Conservation (phyloP, 2,888 invertebrate species). For the Drosophila merina region DNA sequence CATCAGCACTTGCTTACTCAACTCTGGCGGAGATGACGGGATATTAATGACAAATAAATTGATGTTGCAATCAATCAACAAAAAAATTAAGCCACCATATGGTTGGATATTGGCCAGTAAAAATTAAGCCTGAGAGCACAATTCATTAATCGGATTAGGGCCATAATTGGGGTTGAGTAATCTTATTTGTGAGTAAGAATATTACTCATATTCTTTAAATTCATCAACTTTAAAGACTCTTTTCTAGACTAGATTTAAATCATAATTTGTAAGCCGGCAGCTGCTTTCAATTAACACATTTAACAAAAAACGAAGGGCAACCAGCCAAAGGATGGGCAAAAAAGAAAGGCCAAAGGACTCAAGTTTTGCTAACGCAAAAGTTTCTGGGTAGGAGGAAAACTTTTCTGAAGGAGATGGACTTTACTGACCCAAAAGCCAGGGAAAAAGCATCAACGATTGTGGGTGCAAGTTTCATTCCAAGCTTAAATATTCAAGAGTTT, state of each 20-base stretch:
- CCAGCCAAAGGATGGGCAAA: constrained; percentile 33
- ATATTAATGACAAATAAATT: constrained; percentile 63
- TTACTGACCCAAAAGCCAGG: constrained; percentile 11
- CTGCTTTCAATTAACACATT: constrained; percentile 57
- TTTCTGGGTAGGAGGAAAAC: constrained; percentile 14
- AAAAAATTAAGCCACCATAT: constrained; percentile 15
- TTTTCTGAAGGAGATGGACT: constrained; percentile 14
- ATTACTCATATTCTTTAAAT: background rate
- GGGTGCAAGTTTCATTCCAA: background rate
- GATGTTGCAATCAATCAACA: constrained; percentile 58
- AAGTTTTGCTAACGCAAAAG: constrained; percentile 46
- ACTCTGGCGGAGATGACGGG: constrained; percentile 28
- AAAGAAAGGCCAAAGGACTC: constrained; percentile 40
- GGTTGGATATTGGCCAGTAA: background rate
- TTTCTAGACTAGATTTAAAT: constrained; percentile 43
- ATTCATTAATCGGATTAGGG: constrained; percentile 34
- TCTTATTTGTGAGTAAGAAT: background rate
- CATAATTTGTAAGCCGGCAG: constrained; percentile 45
- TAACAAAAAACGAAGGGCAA: constrained; percentile 23
- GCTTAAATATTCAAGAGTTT: background rate
- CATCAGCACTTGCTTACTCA: constrained; percentile 56
- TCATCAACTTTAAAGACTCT: background rate
- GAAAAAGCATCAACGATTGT: constrained; percentile 9
- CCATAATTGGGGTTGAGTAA: constrained; percentile 9
- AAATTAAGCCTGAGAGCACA: constrained; percentile 39